Percentiles rank a stretch among this genome's conserved stretches.
phyloP scores from a whole-genome alignment of 1,140 invertebrate genomes.

The Anagrus nilaparvatae region DNA sequence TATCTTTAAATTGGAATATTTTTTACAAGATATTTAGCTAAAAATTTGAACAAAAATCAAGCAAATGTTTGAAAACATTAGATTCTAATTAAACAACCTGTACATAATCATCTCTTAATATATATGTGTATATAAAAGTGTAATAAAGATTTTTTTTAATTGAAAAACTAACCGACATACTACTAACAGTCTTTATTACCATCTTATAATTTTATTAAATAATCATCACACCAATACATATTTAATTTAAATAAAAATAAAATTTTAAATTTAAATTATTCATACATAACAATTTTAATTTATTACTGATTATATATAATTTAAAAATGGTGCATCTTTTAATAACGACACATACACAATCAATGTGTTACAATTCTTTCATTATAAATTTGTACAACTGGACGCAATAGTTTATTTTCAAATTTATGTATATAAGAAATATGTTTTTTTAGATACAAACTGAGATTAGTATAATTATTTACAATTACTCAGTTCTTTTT shows the following conservation, averaged over 20 bases:
- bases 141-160: conserved; percentile 17
- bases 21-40: not conserved
- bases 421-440: conserved; percentile 8
- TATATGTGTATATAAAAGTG: conserved; percentile 12
- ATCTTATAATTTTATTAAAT: conserved; percentile 27
- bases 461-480: conserved; percentile 9
- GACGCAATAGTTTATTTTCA: conserved; percentile 4
- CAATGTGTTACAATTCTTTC: not conserved
- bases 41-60: not conserved
- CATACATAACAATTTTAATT: no score
- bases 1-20: no score
- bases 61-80: no score
- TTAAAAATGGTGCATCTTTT: conserved; percentile 1
- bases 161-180: conserved; percentile 15
- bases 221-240: conserved; percentile 16
- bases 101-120: conserved; percentile 19
- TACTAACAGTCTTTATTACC: conserved; percentile 39
- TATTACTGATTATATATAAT: no score
- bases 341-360: conserved; percentile 1
- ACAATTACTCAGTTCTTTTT: no score
- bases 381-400: conserved; percentile 4
- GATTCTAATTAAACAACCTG: no score
- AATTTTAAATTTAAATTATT: conserved; percentile 31
- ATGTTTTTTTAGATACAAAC: conserved; percentile 5
- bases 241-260: conserved; percentile 36